Base-by-base conservation (phyloP, 2,888 invertebrate species). In the Platerodrilus igneus region DNA sequence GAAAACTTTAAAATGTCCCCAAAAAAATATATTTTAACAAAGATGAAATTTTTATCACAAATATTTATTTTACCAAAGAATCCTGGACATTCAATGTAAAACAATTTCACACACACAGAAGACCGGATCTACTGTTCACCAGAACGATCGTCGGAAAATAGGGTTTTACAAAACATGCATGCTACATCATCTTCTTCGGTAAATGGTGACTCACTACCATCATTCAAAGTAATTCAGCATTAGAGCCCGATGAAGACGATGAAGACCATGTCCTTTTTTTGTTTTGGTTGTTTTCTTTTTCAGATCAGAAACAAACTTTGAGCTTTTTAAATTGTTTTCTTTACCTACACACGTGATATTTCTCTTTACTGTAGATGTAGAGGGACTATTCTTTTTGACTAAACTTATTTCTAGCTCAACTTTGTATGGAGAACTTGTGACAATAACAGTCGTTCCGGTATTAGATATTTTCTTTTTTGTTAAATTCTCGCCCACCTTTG, bases 391-490 rank as follows among this genome's bases (percentile, higher is more conserved):
- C 16, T 23, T 34, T 25, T 34, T 34, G 5, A 11, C n/a, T 17
- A 20, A 16, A 25, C 34, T 25, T 19, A n/a, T n/a, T n/a, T n/a
- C n/a, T n/a, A n/a, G n/a, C n/a, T n/a, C n/a, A n/a, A n/a, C n/a
- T n/a, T n/a, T n/a, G n/a, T n/a, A n/a, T n/a, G n/a, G n/a, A n/a
- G n/a, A n/a, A 35, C 35, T 35, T 26, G 35, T 35, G 15, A 35
- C 35, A 35, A 35, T 20, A 21, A 16, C 27, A 20, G 35, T 27
- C 18, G 26, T 35, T 17, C 26, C 35, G 17, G 35, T 9, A 16
- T 16, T 26, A n/a, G 35, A 26, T 27, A 9, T 35, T 22, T 36
- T 36, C 20, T 35, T 27, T 36, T 28, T 29, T 20, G 27, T 11
- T 19, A 35, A 10, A 35, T 25, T 35, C 15, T 26, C 15, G 8